Base-by-base conservation (phyloP, 2,113 vertebrate species). In the Clarias batrachus region DNA sequence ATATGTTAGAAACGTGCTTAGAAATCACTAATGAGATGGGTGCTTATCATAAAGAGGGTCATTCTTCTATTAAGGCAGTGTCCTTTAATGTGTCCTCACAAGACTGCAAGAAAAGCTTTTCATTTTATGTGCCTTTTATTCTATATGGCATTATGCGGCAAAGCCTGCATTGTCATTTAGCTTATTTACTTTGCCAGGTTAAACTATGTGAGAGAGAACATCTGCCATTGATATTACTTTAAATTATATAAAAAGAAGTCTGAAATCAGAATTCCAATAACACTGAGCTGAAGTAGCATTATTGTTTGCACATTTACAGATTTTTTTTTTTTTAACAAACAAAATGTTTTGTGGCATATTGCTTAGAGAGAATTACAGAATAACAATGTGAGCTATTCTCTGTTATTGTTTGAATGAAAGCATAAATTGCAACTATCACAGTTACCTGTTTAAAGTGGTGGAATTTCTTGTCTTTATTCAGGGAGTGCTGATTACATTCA, bases 1-100 rank as follows among this genome's bases (percentile, higher is more conserved):
- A 76, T 48, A 82, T 86, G 66, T 82, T 82, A 79, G 63, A 86
- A 82, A 77, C 81, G 59, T 87, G 70, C 60, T 82, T 23, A 83
- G 81, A 83, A 82, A 87, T 83, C 80, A 62, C 80, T 83, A 65
- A 76, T 37, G 52, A 83, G 65, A 65, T 63, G 2, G n/a, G n/a
- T 65, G 70, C 60, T 82, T 62, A 76, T 82, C 59, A 63, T 82
- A 60, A 62, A 81, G 79, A 76, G 76, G 74, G 84, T 78, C 76
- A 81, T 71, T 65, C 68, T 66, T n/a, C 80, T 66, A 37, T 83
- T 76, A 65, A 82, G 25, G 17, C 27, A 16, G 14, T 27, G 70
- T 66, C 81, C 71, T 83, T 87, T 76, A 48, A 54, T 48, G 68
- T 82, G 68, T 65, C 57, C 37, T 87, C 52, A 57, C 27, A 82